These are phyloP conservation scores for Papilio glaucus DNA, from an alignment of 1,140 invertebrate genomes.

Conservation along the genomic window DNA sequence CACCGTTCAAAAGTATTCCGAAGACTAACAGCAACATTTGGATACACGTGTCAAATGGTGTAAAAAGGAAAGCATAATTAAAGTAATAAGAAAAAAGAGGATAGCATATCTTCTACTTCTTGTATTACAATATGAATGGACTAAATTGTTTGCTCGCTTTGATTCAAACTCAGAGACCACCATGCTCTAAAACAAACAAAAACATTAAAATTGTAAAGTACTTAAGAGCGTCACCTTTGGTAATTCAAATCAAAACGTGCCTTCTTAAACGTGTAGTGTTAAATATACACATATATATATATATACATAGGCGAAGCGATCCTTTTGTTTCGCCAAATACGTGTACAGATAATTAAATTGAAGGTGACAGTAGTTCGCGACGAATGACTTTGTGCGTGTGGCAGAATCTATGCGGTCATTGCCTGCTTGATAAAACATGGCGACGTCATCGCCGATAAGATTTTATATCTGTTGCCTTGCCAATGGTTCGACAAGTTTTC, in stretches of 20 bases:
- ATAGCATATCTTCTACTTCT: too few relatives aligned
- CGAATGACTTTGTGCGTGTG: conserved; percentile 24
- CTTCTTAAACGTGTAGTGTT: conserved; percentile 2
- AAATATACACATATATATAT: conserved; percentile 11
- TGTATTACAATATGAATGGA: too few relatives aligned
- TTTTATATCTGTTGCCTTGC: background rate
- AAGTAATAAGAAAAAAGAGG: too few relatives aligned
- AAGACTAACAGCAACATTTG: too few relatives aligned
- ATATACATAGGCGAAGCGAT: background rate
- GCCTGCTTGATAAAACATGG: conserved; percentile 31
- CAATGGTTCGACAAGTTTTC: background rate
- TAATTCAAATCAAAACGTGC: conserved; percentile 1
- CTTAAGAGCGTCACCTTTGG: background rate
- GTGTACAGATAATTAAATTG: conserved; percentile 29
- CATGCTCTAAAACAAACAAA: background rate
- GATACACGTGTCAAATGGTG: too few relatives aligned
- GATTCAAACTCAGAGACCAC: background rate
- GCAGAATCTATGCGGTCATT: conserved; percentile 32
- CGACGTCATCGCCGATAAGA: conserved; percentile 29
- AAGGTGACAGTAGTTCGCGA: conserved; percentile 30
- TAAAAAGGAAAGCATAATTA: too few relatives aligned
- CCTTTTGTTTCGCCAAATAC: conserved; percentile 25
- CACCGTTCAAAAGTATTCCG: too few relatives aligned
- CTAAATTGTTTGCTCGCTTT: background rate
- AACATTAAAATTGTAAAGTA: background rate